phyloP scores from a whole-genome alignment of 23 tunicate species.

The Halocynthia roretzi region DNA sequence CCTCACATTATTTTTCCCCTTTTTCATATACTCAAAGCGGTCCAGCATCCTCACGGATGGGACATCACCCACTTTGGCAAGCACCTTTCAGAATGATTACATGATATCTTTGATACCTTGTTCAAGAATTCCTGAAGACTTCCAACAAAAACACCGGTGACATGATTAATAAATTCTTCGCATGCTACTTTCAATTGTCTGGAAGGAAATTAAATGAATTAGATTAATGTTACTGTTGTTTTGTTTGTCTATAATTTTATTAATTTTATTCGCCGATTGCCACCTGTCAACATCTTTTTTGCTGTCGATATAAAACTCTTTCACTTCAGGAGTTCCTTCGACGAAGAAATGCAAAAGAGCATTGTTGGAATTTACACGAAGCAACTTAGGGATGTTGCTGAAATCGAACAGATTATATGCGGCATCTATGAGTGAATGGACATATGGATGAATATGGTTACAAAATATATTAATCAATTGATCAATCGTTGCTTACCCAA shows the following conservation, averaged over 20 bases:
- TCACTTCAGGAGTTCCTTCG: slow-evolving; percentile 92
- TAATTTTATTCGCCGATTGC: not conserved
- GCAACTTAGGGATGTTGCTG: slow-evolving; percentile 43
- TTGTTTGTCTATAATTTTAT: not conserved
- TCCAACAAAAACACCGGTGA: slow-evolving; percentile 24
- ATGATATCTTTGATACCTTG: not conserved
- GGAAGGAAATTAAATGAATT: not conserved
- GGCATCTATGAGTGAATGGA: not conserved
- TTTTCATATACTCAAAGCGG: too few relatives aligned
- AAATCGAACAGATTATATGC: slow-evolving; percentile 21
- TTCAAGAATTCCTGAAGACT: slow-evolving; percentile 18
- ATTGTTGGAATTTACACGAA: slow-evolving; percentile 61
- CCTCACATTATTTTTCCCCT: too few relatives aligned
- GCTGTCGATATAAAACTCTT: slow-evolving; percentile 93
- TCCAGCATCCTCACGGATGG: too few relatives aligned
- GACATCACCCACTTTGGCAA: too few relatives aligned
- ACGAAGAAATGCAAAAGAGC: slow-evolving; percentile 63
- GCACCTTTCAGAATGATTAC: too few relatives aligned
- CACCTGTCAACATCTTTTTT: slow-evolving; percentile 96
- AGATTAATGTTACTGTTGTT: not conserved
- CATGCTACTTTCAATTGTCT: slow-evolving; percentile 81
- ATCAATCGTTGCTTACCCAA: too few relatives aligned
- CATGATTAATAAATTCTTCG: slow-evolving; percentile 83
- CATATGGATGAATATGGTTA: not conserved
- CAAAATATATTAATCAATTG: too few relatives aligned